Evolutionary conservation across 2,888 invertebrate species (phyloP).

Genomic region (Drosophila parthenogenetica): DNA sequence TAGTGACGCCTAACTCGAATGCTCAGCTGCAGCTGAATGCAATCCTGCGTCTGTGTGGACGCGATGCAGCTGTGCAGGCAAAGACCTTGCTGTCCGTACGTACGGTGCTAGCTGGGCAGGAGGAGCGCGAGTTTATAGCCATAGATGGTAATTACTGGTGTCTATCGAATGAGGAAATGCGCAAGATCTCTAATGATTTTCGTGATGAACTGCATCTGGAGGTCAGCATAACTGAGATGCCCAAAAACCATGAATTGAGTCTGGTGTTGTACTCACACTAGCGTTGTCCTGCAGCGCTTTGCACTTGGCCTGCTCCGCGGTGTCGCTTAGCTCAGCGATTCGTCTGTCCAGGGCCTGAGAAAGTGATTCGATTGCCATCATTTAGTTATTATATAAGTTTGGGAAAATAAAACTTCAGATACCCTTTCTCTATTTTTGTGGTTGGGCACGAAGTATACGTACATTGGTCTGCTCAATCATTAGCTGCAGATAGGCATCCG

Average conservation of each 20-base stretch:
- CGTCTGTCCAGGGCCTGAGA: slow-evolving; percentile 89
- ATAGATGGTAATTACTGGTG: slow-evolving; percentile 58
- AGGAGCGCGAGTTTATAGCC: slow-evolving; percentile 22
- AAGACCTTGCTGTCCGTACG: slow-evolving; percentile 37
- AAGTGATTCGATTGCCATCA: background rate
- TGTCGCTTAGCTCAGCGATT: slow-evolving; percentile 88
- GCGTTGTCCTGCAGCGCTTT: slow-evolving; percentile 90
- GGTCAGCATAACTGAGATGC: slow-evolving; percentile 29
- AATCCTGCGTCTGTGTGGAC: slow-evolving; percentile 47
- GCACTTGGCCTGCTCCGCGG: slow-evolving; percentile 89
- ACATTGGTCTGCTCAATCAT: slow-evolving; percentile 96
- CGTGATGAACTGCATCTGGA: slow-evolving; percentile 65
- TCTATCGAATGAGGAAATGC: slow-evolving; percentile 40
- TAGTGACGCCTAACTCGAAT: slow-evolving; percentile 46
- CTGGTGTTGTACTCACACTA: slow-evolving; percentile 88
- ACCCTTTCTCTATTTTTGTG: no score
- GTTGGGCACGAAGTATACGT: slow-evolving; percentile 69
- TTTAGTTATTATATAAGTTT: slow-evolving; percentile 19
- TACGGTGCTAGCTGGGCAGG: slow-evolving; percentile 16
- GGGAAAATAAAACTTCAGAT: no score
- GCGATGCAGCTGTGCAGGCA: slow-evolving; percentile 47
- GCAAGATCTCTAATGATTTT: slow-evolving; percentile 58
- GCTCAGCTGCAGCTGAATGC: slow-evolving; percentile 39
- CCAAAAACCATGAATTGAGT: background rate
- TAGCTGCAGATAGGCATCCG: slow-evolving; percentile 97